A percentile compares a stretch with the other conserved stretches of the same genome.
phyloP scores from a whole-genome alignment of 2,888 invertebrate species.

The Eutolmus rufibarbis region DNA sequence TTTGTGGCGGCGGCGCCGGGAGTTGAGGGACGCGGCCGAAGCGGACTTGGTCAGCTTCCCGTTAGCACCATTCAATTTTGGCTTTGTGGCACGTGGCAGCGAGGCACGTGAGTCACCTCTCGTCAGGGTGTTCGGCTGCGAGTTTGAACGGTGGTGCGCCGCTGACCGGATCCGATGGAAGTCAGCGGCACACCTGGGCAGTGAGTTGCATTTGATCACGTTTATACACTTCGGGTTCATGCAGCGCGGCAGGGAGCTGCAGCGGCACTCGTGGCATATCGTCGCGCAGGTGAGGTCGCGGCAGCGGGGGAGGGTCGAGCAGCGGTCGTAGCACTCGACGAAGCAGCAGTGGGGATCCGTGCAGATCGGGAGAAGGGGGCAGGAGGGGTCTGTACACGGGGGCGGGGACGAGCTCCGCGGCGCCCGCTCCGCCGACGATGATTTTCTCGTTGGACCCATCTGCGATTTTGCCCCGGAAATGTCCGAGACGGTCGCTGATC shows the following conservation, averaged over 20 bases:
- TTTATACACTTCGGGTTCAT: conserved; percentile 62
- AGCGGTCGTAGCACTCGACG: conserved; percentile 54
- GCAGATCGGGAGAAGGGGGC: conserved; percentile 61
- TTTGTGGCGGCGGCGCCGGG: conserved; percentile 76
- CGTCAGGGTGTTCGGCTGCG: conserved; percentile 60
- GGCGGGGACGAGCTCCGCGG: conserved; percentile 57
- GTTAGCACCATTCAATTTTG: conserved; percentile 48
- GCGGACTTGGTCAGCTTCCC: conserved; percentile 64
- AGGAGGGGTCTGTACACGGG: conserved; percentile 62
- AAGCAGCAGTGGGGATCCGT: conserved; percentile 62
- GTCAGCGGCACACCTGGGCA: conserved; percentile 63
- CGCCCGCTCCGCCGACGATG: conserved; percentile 61
- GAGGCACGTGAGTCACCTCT: conserved; percentile 61
- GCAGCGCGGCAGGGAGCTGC: conserved; percentile 59
- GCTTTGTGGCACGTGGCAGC: conserved; percentile 50
- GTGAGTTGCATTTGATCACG: conserved; percentile 63
- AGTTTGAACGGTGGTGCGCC: conserved; percentile 59
- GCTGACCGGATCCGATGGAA: conserved; percentile 56
- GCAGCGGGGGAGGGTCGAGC: conserved; percentile 50
- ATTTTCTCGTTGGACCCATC: conserved; percentile 55
- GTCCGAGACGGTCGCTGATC: conserved; percentile 62
- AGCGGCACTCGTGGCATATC: conserved; percentile 60
- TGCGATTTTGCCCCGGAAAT: conserved; percentile 57
- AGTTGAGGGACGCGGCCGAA: conserved; percentile 70
- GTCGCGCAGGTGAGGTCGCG: conserved; percentile 53